Evolutionary conservation across 2,888 invertebrate species (phyloP), one percentile per base, ranked within the genome.

Genomic region (Campopleginae sp.): DNA sequence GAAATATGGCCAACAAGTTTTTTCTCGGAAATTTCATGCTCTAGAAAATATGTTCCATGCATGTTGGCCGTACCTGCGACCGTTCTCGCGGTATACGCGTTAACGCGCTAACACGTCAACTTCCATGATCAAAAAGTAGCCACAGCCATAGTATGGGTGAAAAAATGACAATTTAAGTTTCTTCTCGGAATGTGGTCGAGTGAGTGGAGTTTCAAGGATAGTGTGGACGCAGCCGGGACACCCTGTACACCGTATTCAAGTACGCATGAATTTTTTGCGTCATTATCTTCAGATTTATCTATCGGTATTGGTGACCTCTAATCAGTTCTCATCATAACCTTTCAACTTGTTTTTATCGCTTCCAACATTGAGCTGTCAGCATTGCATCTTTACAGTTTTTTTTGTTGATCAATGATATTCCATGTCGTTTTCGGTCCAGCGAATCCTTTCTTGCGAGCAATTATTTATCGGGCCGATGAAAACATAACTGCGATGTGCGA

Each of bases 261-360:
- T 23, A 54, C 27, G 23, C 10, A 54, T 12, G 54, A 23, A 3
- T 54, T 27, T 54, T 54, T 23, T 54, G 23, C 54, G 23, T 54
- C 2, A 58, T 27, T 27, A 27, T 58, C 14, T 58, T 27, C 27
- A 27, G 2, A 58, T 27, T 14, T 23, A 14, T 14, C 19, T 7
- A 23, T 27, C 12, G n/a, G 27, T 58, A 54, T 58, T 27, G 27
- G 27, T 10, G 14, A 58, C 58, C 6, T 19, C n/a, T 58, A 58
- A 58, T 58, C 58, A 27, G 58, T 6, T 58, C 27, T 58, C 14
- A 14, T 27, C 23, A 58, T 58, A 14, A 58, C 58, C 58, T 58
- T 58, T 58, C 14, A 58, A 58, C 58, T 58, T 58, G 58, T 27
- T 58, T 27, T 58, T 58, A 58, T 58, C 58, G 27, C 14, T 27